Evolutionary conservation across 1,140 invertebrate species (phyloP), one percentile per base, ranked within the genome.

Genomic region (Hormaphis cornu): DNA sequence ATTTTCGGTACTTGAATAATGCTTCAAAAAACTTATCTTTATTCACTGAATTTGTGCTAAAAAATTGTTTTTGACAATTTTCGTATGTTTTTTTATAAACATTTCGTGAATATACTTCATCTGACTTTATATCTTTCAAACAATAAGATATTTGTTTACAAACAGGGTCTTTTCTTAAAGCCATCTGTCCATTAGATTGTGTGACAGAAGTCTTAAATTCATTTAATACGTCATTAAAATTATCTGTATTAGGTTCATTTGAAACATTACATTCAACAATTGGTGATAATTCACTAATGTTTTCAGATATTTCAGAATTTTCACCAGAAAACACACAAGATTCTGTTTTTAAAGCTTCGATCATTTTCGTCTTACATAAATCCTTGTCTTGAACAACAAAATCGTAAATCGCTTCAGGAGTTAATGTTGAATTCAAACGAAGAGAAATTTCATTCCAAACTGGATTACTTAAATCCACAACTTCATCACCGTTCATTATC

Each of bases 371-470:
- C 9, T 50, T 66, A 18, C 61, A 66, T 26, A 33, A 35, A 30
- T 50, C 28, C 50, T 50, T 46, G 35, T 66, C 44, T 9, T 22
- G 18, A 16, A 3, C 12, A 22, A 66, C 40, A 6, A 20, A 14
- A 8, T 66, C 44, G 6, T 33, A 66, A 8, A 66, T 66, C 1
- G 20, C 61, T 50, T 50, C 28, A 14, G 61, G 61, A 66, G 26
- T 35, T 46, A 66, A 48, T 22, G 6, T 6, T 30, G 61, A 50
- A 6, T 50, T 48, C 50, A 66, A 20, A 50, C 14, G 61, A 66
- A 66, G 61, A 22, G 28, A 66, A 50, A 66, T 66, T 3, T 66
- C 61, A 35, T 66, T 66, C 61, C 61, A 66, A 50, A 66, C 61
- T 9, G 61, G 44, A 48, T 66, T 44, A n/a, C n/a, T 48, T 33